Evolutionary conservation across 2,113 vertebrate species (phyloP).

Genomic region (Leptosomus discolor): DNA sequence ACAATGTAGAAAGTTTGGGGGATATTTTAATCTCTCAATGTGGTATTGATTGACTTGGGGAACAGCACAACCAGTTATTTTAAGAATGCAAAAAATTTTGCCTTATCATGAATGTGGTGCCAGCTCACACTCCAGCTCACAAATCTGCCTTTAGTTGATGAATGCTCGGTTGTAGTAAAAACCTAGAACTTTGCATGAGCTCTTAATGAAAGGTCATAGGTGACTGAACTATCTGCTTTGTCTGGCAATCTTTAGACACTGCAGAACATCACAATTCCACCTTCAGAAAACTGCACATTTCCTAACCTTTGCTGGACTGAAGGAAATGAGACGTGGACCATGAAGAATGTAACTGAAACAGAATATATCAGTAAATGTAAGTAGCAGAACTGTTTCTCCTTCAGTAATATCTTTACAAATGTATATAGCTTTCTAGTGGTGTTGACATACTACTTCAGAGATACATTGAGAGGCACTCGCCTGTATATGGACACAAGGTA

Average conservation of each 20-base stretch:
- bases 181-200: not conserved
- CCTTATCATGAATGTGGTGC: not conserved
- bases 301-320: slow-evolving; percentile 76
- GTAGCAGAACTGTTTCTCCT: not conserved
- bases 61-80: not conserved
- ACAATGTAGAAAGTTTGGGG: not conserved
- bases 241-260: slow-evolving; percentile 72
- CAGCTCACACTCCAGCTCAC: not conserved
- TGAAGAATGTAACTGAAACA: slow-evolving; percentile 72
- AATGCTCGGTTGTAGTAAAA: not conserved
- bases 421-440: not conserved
- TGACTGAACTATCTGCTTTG: not conserved
- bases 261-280: slow-evolving; percentile 79
- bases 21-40: not conserved
- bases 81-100: not conserved
- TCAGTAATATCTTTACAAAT: not conserved
- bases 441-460: not conserved
- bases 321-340: slow-evolving; percentile 70
- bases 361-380: slow-evolving; percentile 83
- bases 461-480: fast-evolving
- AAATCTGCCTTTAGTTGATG: not conserved
- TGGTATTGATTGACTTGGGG: not conserved
- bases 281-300: slow-evolving; percentile 74
- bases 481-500: fast-evolving
- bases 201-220: not conserved